Base-by-base conservation (phyloP, 2,888 invertebrate genomes). In the Panzeria rudis region DNA sequence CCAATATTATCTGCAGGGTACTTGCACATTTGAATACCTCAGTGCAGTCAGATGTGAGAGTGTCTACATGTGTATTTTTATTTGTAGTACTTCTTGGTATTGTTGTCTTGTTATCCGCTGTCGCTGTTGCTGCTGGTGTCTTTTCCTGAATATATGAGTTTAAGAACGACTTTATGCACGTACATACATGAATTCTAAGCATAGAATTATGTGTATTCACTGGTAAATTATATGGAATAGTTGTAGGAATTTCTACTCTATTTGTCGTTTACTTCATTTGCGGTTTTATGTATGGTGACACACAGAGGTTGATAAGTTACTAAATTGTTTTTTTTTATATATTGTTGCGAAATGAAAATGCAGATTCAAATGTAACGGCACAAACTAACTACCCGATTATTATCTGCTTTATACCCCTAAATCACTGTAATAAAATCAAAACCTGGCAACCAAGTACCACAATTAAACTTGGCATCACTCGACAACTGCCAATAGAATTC, bases 251-350 rank as follows among this genome's bases (percentile, higher is more conserved):
- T 81, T 84, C 84, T 73, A 81, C 84, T 81, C 84, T 84, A 84
- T 84, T 84, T 84, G 81, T 84, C 81, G 69, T 84, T 81, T 81
- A 84, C 81, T 84, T 77, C 77, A 84, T 84, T 84, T 84, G 81
- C 68, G 84, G 84, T 81, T 84, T 77, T 56, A 73, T 64, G 17
- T 73, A 20, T 73, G 56, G 17, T 78, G 59, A 64, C 62, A 72
- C 17, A 66, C 59, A 17, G 9, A 47, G 59, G 1, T 59, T 35
- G 17, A 59, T 59, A 32, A 59, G 59, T 59, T 35, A 17, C 35
- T 4, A 15, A 44, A 64, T 17, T n/a, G n/a, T n/a, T n/a, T n/a
- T n/a, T n/a, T n/a, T n/a, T n/a, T n/a, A n/a, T n/a, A n/a, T n/a
- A n/a, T n/a, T n/a, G n/a, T n/a, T n/a, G n/a, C n/a, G n/a, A n/a